phyloP scores from a whole-genome alignment of 1,140 invertebrate genomes.

The Anadara kagoshimensis region DNA sequence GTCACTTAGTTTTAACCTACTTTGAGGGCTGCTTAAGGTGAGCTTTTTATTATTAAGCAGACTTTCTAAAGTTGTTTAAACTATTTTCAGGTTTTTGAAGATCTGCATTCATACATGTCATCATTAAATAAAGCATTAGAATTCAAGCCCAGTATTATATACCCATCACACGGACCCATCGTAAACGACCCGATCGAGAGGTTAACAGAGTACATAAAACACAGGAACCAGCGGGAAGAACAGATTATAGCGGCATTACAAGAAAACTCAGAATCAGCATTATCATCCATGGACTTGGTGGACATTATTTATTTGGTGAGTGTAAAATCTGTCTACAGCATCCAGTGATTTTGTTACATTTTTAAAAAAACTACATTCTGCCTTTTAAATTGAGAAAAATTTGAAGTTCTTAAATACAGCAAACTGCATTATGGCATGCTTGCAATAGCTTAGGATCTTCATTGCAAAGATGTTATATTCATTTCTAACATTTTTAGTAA shows the following conservation, averaged over 20 bases:
- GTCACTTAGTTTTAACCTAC: background rate
- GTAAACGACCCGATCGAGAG: conserved; percentile 80
- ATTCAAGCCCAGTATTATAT: conserved; percentile 86
- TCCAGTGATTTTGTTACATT: too few species aligned
- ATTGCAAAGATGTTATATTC: too few species aligned
- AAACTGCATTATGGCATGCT: too few species aligned
- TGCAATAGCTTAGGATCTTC: too few species aligned
- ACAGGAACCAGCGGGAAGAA: conserved; percentile 85
- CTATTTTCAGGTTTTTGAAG: conserved; percentile 77
- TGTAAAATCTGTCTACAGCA: conserved; percentile 1
- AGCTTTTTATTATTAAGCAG: background rate
- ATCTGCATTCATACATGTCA: conserved; percentile 91
- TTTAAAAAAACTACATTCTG: too few species aligned
- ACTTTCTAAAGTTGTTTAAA: background rate
- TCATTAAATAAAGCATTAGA: conserved; percentile 88
- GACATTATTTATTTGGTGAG: conserved; percentile 76
- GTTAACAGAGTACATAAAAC: conserved; percentile 91
- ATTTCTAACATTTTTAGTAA: too few species aligned
- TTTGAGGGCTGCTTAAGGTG: background rate
- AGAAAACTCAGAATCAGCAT: conserved; percentile 49
- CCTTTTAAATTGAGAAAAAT: too few species aligned
- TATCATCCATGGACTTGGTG: conserved; percentile 87
- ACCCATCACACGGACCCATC: conserved; percentile 85
- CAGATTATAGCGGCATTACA: conserved; percentile 87
- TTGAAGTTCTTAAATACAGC: too few species aligned